A percentile compares a stretch with the other conserved stretches of the same genome.
phyloP scores from a whole-genome alignment of 2,888 invertebrate genomes.

The Lapara coniferarum region DNA sequence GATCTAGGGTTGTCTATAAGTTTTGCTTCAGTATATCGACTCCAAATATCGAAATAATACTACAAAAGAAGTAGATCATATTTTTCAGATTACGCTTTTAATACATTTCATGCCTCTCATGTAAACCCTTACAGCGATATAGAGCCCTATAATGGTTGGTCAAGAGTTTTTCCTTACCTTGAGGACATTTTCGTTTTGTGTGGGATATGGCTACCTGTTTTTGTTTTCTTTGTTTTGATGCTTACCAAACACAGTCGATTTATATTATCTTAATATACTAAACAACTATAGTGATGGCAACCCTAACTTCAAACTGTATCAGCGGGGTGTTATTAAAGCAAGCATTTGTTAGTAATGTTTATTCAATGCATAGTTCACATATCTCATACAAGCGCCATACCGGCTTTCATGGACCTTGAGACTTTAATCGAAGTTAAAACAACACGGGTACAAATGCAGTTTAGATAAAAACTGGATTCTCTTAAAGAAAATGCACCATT shows the following conservation, averaged over 20 bases:
- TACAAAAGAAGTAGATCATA: too few relatives aligned
- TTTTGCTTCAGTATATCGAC: too few relatives aligned
- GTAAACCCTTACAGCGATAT: too few relatives aligned
- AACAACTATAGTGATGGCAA: not conserved
- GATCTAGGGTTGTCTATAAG: slow-evolving; percentile 9
- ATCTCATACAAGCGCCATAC: slow-evolving; percentile 50
- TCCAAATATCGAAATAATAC: too few relatives aligned
- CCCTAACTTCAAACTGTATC: slow-evolving; percentile 34
- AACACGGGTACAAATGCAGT: slow-evolving; percentile 37
- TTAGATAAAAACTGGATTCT: slow-evolving; percentile 21
- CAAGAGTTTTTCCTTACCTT: too few relatives aligned
- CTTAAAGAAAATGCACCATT: slow-evolving; percentile 20
- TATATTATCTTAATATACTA: not conserved
- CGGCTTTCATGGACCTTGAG: slow-evolving; percentile 37
- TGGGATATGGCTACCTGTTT: too few relatives aligned
- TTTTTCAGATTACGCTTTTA: too few relatives aligned
- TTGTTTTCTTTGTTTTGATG: too few relatives aligned
- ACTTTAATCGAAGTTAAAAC: slow-evolving; percentile 48
- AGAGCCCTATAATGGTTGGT: too few relatives aligned
- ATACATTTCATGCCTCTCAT: too few relatives aligned
- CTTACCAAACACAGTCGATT: too few relatives aligned
- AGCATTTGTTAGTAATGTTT: slow-evolving; percentile 50
- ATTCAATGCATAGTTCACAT: slow-evolving; percentile 54
- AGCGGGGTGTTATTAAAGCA: slow-evolving; percentile 44
- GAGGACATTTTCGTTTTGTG: too few relatives aligned